A percentile compares a stretch with the other conserved stretches of the same genome.
These are phyloP conservation scores for Ictalurus punctatus DNA, from an alignment of 2,113 vertebrate species.

Conservation along the genomic window DNA sequence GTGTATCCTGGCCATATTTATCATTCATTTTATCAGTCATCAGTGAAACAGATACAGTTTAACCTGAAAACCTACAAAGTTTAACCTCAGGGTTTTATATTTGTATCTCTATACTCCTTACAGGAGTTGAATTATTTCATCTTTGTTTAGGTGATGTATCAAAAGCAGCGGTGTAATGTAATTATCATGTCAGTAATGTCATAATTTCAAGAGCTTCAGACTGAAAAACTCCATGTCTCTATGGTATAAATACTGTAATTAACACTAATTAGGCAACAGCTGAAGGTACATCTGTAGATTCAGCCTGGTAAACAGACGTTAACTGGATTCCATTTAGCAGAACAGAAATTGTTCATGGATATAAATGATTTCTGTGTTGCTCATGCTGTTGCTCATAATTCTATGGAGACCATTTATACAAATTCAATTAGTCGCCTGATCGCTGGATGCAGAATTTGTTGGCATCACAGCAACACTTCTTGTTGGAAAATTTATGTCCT, in stretches of 20 bases:
- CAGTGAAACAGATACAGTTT: background rate
- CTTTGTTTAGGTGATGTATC: background rate
- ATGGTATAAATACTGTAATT: constrained; percentile 54
- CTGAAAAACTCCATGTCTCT: background rate
- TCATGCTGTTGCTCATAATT: constrained; percentile 28
- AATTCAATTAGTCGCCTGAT: constrained; percentile 13
- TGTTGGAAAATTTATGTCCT: background rate
- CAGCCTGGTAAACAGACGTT: constrained; percentile 56
- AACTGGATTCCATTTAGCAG: constrained; percentile 53
- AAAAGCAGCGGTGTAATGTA: background rate
- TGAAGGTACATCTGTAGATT: constrained; percentile 56
- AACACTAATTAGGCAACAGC: constrained; percentile 61
- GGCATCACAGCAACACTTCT: background rate
- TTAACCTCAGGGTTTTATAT: background rate
- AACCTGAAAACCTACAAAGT: background rate
- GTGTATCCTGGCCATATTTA: background rate
- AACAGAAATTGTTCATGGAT: constrained; percentile 51
- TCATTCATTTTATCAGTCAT: background rate
- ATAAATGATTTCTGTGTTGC: constrained; percentile 39
- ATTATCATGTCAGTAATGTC: background rate
- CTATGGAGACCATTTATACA: constrained; percentile 27
- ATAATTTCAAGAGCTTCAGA: background rate
- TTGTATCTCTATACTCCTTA: background rate
- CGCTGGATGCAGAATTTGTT: constrained; percentile 7
- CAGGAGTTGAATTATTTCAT: background rate